Base-by-base conservation (phyloP, 2,797 vertebrate species). In the Sebastes itinus region DNA sequence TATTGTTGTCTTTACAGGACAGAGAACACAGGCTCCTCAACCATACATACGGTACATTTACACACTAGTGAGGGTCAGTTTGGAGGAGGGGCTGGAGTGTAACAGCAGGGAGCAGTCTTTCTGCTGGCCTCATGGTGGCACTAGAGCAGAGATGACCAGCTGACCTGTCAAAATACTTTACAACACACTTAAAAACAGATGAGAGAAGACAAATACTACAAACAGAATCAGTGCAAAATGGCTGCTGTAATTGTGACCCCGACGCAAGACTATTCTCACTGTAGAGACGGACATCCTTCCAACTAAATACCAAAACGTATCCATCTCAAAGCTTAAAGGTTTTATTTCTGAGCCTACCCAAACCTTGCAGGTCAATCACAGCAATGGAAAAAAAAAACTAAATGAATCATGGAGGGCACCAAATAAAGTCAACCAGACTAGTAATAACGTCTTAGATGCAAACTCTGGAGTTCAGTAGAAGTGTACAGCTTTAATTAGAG, bases 1-100 rank as follows among this genome's bases (percentile, higher is more conserved):
- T 94, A 93, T 91, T 93, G 59, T 72, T 59, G 52, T 81, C 58
- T 88, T 89, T 83, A 88, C 67, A 87, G 68, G 79, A 78, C 72
- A 75, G 64, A 76, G 61, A 13, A 86, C 77, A 85, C 30, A 25
- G 79, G 67, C 69, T 90, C 77, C 67, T 87, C 73, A 74, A 32
- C 22, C 75, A 79, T 60, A 87, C 75, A 78, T 60, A 87, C 76
- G 67, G 25, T 25, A 77, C 69, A 85, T 81, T 77, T 66, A 92
- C 55, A 90, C 28, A 78, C 60, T 78, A 52, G 61, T 2, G 25
- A 55, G 61, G 73, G 74, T 87, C 88, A 56, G 72, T 87, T 77
- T 52, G 59, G 71, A 70, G 20, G 61, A 78, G 46, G 77, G 77
- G 69, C 62, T 71, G 74, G 87, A 82, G 84, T 72, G 64, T 63